Evolutionary conservation across 2,888 invertebrate species (phyloP), one percentile per base, ranked within the genome.

Genomic region (Hirtodrosophila duncani): DNA sequence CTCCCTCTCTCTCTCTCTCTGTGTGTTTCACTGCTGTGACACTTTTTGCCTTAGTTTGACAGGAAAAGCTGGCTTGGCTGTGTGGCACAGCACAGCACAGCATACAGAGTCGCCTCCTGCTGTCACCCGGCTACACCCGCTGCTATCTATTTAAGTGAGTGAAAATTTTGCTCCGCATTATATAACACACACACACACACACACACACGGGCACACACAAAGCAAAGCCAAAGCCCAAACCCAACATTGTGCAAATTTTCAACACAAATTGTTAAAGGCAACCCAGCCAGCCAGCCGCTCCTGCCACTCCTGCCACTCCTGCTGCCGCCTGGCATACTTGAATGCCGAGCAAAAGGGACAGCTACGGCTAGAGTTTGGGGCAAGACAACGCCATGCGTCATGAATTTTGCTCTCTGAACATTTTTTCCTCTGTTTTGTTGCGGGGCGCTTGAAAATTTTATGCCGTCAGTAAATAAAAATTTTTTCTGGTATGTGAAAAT

Each of bases 61-160:
- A 58, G 39, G 30, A 50, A 29, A 44, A 24, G 21, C 59, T 48
- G 36, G 36, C 62, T 42, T 16, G 29, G 26, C 50, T 49, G 51
- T 27, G 27, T 30, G n/a, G n/a, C n/a, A n/a, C n/a, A 3, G 0
- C 5, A n/a, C 20, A 5, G 13, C 7, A 13, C 11, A 8, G 34
- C n/a, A n/a, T n/a, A n/a, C n/a, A n/a, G n/a, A n/a, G n/a, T n/a
- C n/a, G n/a, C n/a, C n/a, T n/a, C n/a, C n/a, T n/a, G n/a, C n/a
- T n/a, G n/a, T n/a, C n/a, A n/a, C n/a, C 27, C 37, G 16, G 24
- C 26, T 33, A 39, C 55, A 61, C 61, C 50, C 61, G 65, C 45
- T 48, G 66, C 77, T 71, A 71, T 72, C 59, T 63, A 70, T 75
- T 72, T 79, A 72, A 78, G 67, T 72, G 72, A 67, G 67, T 67